Evolutionary conservation across 2,888 invertebrate species (phyloP), one percentile per base, ranked within the genome.

Genomic region (Bugulina stolonifera): DNA sequence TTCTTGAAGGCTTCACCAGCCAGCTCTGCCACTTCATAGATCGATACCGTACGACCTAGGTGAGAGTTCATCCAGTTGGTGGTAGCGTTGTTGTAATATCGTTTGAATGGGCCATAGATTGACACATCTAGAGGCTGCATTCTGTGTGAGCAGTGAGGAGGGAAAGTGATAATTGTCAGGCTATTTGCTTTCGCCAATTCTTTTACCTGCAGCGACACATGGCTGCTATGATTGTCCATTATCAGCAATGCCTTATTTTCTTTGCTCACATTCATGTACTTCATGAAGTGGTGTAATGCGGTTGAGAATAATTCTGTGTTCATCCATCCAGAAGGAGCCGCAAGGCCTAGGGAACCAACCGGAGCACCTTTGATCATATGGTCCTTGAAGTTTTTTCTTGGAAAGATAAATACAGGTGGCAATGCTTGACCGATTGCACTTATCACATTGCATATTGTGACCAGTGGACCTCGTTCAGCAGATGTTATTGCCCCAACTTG

Each of bases 251-350:
- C 71, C 23, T 25, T 14, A n/a, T 57, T 57, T 25, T 57, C 57
- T 5, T 22, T 22, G 25, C n/a, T n/a, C 5, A 57, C 57, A 57
- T 57, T 5, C 14, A 57, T 57, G 25, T 57, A 25, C 25, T 57
- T 5, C 57, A 25, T 73, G 55, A 71, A 71, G 69, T 75, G 75
- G 22, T 72, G 22, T 52, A 75, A n/a, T 18, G 55, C 70, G 23
- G 14, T 34, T 5, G 52, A 35, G 54, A 75, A 75, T 18, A 64
- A 35, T 25, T 70, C 72, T 18, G 29, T 22, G 14, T 69, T 75
- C 73, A 75, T 75, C 75, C 75, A 75, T 18, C 75, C 75, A 69
- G 72, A 64, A 23, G 23, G n/a, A 25, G 34, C 10, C 18, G 64
- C 73, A 29, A 55, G 35, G 5, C 72, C 72, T 25, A 71, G 34